Conservation (phyloP, 53 echinoderm and acorn worm species). For the Glandiceps talaboti region DNA sequence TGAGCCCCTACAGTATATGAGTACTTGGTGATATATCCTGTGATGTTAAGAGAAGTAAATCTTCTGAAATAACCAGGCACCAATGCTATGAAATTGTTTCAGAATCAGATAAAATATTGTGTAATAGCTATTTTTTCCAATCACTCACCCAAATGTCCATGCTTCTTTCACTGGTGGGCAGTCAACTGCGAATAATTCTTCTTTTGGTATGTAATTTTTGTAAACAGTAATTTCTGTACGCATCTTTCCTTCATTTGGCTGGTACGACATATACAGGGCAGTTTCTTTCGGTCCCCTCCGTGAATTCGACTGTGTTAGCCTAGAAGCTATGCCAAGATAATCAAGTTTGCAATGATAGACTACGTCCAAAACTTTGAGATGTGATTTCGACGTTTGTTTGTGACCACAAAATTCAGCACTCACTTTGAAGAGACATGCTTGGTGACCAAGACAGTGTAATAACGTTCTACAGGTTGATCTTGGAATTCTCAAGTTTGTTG, state of each 20-base stretch:
- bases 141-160: constrained; percentile 63
- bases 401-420: constrained; percentile 70
- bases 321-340: too few relatives aligned
- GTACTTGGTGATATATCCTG: too few relatives aligned
- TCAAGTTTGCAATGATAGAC: background rate
- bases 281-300: background rate
- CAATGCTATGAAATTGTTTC: too few relatives aligned
- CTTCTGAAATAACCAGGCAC: too few relatives aligned
- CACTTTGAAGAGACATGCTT: constrained; percentile 84
- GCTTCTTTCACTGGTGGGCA: constrained; percentile 61
- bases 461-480: constrained; percentile 80
- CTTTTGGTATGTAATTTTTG: constrained; percentile 28
- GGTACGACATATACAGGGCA: background rate
- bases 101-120: too few relatives aligned
- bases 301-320: background rate
- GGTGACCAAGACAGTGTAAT: constrained; percentile 81
- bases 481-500: constrained; percentile 13
- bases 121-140: too few relatives aligned
- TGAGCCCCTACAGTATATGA: too few relatives aligned
- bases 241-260: too few relatives aligned
- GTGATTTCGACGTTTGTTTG: constrained; percentile 47
- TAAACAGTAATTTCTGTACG: too few relatives aligned
- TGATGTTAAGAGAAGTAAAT: too few relatives aligned
- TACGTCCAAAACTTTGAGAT: background rate
- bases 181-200: constrained; percentile 68